Conservation (phyloP, 1,140 invertebrate species). For the Megalopta genalis region DNA sequence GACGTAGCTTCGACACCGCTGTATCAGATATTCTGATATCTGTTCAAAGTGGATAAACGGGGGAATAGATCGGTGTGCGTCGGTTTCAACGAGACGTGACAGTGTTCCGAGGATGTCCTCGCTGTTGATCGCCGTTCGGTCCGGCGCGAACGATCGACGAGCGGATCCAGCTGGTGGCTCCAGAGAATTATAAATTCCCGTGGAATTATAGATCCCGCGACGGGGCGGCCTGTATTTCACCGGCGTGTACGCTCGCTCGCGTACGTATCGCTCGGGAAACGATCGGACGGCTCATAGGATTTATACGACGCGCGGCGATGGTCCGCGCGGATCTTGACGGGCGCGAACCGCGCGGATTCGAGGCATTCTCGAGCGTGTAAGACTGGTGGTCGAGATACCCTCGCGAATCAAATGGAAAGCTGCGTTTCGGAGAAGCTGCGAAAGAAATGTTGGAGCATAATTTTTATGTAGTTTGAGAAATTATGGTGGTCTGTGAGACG, state of each 20-base stretch:
- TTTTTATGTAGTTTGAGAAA: too few species aligned
- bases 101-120: not conserved
- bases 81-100: not conserved
- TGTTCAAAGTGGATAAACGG: too few species aligned
- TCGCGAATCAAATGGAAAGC: too few species aligned
- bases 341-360: not conserved
- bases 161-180: too few species aligned
- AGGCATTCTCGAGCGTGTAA: not conserved
- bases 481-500: too few species aligned
- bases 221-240: conserved; percentile 19
- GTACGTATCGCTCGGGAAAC: too few species aligned
- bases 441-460: too few species aligned
- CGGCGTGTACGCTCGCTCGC: not conserved
- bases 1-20: too few species aligned
- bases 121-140: not conserved
- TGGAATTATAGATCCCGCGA: conserved; percentile 16
- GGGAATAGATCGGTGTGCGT: too few species aligned
- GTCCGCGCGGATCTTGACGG: not conserved
- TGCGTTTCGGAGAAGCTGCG: too few species aligned
- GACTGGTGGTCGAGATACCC: too few species aligned
- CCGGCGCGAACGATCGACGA: not conserved
- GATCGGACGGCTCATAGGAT: not conserved
- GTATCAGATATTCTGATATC: too few species aligned
- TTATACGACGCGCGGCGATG: conserved; percentile 14
- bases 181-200: conserved; percentile 18